Conservation (phyloP, 2,888 invertebrate genomes). For the Hetaerina titia region DNA sequence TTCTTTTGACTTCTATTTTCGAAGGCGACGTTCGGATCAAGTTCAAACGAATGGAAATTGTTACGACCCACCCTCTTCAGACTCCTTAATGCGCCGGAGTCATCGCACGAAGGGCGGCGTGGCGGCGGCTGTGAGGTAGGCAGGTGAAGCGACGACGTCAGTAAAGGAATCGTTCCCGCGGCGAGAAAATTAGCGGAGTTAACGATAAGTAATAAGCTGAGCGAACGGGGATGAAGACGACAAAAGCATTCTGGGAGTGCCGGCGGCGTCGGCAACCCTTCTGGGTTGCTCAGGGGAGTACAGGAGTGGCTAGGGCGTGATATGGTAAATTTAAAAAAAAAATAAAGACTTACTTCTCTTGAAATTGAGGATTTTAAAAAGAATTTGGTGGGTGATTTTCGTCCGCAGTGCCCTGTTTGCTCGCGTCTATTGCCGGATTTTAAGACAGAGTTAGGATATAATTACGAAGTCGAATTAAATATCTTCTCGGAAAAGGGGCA, state of each 20-base stretch:
- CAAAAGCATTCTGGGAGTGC: neutral
- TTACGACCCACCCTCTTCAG: neutral
- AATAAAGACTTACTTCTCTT: neutral
- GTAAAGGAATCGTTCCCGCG: neutral
- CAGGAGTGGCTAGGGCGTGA: neutral
- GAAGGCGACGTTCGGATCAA: slow-evolving; percentile 35
- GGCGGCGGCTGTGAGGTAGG: neutral
- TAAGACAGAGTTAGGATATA: slow-evolving; percentile 42
- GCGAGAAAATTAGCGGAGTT: slow-evolving; percentile 54
- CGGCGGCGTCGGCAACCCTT: neutral
- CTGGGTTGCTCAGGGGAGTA: neutral
- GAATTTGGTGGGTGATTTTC: slow-evolving; percentile 32
- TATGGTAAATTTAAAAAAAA: neutral
- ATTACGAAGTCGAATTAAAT: slow-evolving; percentile 58
- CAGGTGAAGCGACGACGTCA: neutral
- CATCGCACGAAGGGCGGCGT: neutral
- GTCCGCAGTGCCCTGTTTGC: slow-evolving; percentile 24
- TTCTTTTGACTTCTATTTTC: slow-evolving; percentile 24
- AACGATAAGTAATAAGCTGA: slow-evolving; percentile 34
- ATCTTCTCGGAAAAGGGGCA: neutral
- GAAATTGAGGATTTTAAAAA: neutral
- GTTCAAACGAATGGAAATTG: slow-evolving; percentile 45
- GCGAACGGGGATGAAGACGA: slow-evolving; percentile 30
- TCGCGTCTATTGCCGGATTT: neutral
- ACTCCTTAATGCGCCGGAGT: neutral